Conservation (phyloP, 2,797 vertebrate species). For the Loris lydekkerianus region DNA sequence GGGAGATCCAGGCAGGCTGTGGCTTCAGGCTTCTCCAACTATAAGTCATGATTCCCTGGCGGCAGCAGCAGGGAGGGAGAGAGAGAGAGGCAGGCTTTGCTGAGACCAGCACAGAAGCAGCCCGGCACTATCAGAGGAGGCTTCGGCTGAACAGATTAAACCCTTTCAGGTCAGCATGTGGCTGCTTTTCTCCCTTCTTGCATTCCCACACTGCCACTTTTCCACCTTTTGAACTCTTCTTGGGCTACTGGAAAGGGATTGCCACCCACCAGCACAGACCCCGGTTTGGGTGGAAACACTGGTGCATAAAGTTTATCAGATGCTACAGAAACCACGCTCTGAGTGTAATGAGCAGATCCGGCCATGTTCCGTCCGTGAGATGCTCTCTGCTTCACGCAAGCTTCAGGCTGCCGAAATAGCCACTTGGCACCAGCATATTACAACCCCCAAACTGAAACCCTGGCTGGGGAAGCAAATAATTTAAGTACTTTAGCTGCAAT, state of each 20-base stretch:
- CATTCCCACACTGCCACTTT: slow-evolving; percentile 6
- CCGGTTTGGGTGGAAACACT: not conserved
- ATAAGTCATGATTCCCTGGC: not conserved
- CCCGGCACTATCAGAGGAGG: not conserved
- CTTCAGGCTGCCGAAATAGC: not conserved
- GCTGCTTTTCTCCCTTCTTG: not conserved
- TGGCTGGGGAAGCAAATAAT: slow-evolving; percentile 6
- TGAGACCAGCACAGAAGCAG: not conserved
- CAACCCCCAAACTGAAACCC: slow-evolving; percentile 64
- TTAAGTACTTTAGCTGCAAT: not conserved
- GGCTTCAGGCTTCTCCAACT: not conserved
- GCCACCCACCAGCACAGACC: not conserved
- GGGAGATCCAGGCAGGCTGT: not conserved
- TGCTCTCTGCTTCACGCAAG: not conserved
- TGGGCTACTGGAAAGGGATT: not conserved
- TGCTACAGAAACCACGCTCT: not conserved
- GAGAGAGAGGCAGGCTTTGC: not conserved
- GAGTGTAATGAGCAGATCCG: slow-evolving; percentile 42
- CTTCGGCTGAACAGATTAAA: not conserved
- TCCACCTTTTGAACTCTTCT: slow-evolving; percentile 60
- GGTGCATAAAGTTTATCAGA: slow-evolving; percentile 51
- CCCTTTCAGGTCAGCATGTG: slow-evolving; percentile 16
- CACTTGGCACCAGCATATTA: slow-evolving; percentile 32
- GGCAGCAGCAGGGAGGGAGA: not conserved
- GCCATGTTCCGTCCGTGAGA: slow-evolving; percentile 14